Evolutionary conservation across 2,888 invertebrate species (phyloP), one percentile per base, ranked within the genome.

Genomic region (Sesamia inferens): DNA sequence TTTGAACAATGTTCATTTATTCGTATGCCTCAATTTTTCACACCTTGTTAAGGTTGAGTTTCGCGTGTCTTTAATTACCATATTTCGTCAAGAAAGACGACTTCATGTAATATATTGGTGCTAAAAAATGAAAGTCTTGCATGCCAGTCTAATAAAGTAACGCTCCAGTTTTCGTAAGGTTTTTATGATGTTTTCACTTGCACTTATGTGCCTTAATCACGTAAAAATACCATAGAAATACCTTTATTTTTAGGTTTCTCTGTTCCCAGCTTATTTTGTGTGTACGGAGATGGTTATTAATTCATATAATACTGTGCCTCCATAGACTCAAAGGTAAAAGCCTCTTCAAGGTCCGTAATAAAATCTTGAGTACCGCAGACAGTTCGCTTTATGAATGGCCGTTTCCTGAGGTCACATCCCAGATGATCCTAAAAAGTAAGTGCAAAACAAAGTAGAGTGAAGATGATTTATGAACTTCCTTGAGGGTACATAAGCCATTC

Each of bases 111-210:
- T 77, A 77, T 84, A 80, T 79, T 71, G 78, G 66, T 78, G 71
- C 59, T 80, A 84, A 87, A 87, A 86, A 87, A 86, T 76, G 88
- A 86, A 86, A 86, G 87, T 86, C 64, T 86, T 84, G 82, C 78
- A 79, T 86, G 87, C 76, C 75, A 58, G 51, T 51, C 65, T 74
- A 75, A 77, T 83, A 71, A 75, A 80, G 39, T 78, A 80, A 82
- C 78, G 85, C 79, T 87, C 85, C 39, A 82, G 76, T 84, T 87
- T 87, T 79, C 19, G 24, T 71, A 66, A 84, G 85, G 78, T 80
- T 84, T 86, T 87, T 82, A 75, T 74, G 61, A 76, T 16, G 74
- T 86, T 86, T 87, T 86, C 85, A 82, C 85, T 84, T 68, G 63
- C 67, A 69, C 62, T 74, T 68, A 82, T 70, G 70, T 63, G 65